A percentile compares a stretch with the other conserved stretches of the same genome.
Conservation (phyloP, 2,797 vertebrate genomes). For the Chromobotia macracanthus region DNA sequence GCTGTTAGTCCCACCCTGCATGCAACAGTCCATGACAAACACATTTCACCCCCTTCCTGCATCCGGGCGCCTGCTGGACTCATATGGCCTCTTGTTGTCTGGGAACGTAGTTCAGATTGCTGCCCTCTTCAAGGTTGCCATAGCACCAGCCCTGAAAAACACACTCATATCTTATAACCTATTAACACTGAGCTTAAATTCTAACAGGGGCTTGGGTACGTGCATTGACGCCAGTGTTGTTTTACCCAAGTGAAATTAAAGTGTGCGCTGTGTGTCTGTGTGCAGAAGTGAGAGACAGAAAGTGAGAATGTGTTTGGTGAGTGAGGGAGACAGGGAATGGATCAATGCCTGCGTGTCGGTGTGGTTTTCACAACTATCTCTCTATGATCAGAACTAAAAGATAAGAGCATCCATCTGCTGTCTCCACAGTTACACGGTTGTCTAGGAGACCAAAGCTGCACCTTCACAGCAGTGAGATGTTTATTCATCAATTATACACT, state of each 20-base stretch:
- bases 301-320: slow-evolving; percentile 6
- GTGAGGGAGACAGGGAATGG: slow-evolving; percentile 23
- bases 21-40: slow-evolving; percentile 12
- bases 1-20: background rate
- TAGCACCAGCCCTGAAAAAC: slow-evolving; percentile 74
- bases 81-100: slow-evolving; percentile 60
- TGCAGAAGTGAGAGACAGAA: slow-evolving; percentile 48
- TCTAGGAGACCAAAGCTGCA: slow-evolving; percentile 56
- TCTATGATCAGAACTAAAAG: slow-evolving; percentile 42
- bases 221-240: slow-evolving; percentile 54
- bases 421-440: slow-evolving; percentile 51
- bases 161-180: slow-evolving; percentile 72
- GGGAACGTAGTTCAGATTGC: slow-evolving; percentile 67
- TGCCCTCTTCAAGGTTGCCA: slow-evolving; percentile 75
- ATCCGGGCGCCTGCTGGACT: slow-evolving; percentile 70
- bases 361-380: slow-evolving; percentile 39
- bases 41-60: slow-evolving; percentile 37
- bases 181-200: slow-evolving; percentile 45
- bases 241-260: slow-evolving; percentile 60
- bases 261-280: slow-evolving; percentile 25
- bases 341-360: slow-evolving; percentile 19
- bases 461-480: slow-evolving; percentile 48
- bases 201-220: slow-evolving; percentile 22
- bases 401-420: slow-evolving; percentile 46
- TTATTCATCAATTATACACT: slow-evolving; percentile 22